Base-by-base conservation (phyloP, 92 coral and sea anemone genomes). In the Isaurus tuberculatus region DNA sequence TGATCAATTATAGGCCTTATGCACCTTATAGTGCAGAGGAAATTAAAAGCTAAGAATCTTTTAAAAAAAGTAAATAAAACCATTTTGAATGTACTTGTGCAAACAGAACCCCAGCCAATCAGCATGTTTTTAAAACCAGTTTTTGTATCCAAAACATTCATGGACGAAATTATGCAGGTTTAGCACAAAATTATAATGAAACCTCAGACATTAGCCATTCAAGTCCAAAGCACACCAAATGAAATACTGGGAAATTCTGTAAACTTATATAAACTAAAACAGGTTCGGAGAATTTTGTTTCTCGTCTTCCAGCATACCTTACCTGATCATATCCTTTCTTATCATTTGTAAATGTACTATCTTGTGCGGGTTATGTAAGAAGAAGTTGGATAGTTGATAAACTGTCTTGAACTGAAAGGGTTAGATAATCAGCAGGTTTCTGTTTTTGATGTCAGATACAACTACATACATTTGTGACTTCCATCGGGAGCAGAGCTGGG, bases 401-500 rank as follows among this genome's bases (percentile, higher is more conserved):
- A 40, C 46, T 40, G 46, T 40, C 0, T 40, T 40, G 46, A 11
- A 40, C 46, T 40, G 46, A 40, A 40, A 40, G 5, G 11, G 46
- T 40, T 40, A 40, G 46, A 11, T 40, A 40, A 40, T 40, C 46
- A 40, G 46, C 46, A 40, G 46, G 5, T 40, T 40, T 40, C 0
- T 40, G 46, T 40, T 44, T 44, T 44, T 1, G 51, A 44, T 44
- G 51, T 20, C 58, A 71, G 77, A 40, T 15, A 40, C 58, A n/a
- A 13, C 20, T 27, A 87, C 83, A 20, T 81, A 87, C 23, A 87
- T 81, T n/a, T 83, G 88, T 70, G 84, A 83, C 72, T 88, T 83
- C 46, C 88, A 83, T 67, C 79, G 75, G 7, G 91, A 83, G 65
- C 78, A 84, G 80, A 42, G 79, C n/a, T 83, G 85, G 85, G 88